Percentiles rank a stretch among this genome's conserved stretches.
phyloP scores from a whole-genome alignment of 2,888 invertebrate species.

The Eupithecia abbreviata region DNA sequence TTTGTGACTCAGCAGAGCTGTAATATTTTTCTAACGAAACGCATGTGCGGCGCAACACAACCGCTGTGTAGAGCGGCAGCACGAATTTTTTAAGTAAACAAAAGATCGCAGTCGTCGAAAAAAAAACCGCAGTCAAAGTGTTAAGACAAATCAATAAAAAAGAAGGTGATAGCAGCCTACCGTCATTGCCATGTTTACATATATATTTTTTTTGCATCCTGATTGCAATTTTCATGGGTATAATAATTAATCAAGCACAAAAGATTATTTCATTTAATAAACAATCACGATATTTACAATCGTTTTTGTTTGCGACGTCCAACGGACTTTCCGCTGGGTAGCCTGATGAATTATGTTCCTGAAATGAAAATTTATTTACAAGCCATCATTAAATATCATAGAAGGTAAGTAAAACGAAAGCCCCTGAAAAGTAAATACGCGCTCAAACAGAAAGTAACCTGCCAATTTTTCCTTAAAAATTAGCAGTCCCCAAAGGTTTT shows the following conservation, averaged over 20 bases:
- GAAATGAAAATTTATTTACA: slow-evolving; percentile 14
- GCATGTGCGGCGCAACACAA: no score
- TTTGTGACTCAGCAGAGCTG: no score
- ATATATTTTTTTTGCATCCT: no score
- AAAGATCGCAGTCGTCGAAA: no score
- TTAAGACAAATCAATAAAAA: no score
- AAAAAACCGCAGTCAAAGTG: no score
- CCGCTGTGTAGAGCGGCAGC: no score
- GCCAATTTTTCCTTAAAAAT: slow-evolving; percentile 67
- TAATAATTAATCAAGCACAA: background rate
- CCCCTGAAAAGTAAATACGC: slow-evolving; percentile 25
- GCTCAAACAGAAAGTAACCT: slow-evolving; percentile 36
- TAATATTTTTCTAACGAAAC: no score
- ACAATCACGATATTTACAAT: background rate
- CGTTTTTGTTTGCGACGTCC: background rate
- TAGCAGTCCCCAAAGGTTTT: slow-evolving; percentile 74
- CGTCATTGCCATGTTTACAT: no score
- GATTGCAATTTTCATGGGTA: background rate
- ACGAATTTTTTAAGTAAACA: no score
- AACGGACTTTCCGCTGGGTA: background rate
- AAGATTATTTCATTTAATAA: background rate
- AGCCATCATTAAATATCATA: slow-evolving; percentile 9
- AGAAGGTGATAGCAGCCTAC: no score
- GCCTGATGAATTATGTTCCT: slow-evolving; percentile 7
- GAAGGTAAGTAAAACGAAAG: slow-evolving; percentile 14